Conservation (phyloP, 2,113 vertebrate species). For the Sterrhoptilus dennistouni region DNA sequence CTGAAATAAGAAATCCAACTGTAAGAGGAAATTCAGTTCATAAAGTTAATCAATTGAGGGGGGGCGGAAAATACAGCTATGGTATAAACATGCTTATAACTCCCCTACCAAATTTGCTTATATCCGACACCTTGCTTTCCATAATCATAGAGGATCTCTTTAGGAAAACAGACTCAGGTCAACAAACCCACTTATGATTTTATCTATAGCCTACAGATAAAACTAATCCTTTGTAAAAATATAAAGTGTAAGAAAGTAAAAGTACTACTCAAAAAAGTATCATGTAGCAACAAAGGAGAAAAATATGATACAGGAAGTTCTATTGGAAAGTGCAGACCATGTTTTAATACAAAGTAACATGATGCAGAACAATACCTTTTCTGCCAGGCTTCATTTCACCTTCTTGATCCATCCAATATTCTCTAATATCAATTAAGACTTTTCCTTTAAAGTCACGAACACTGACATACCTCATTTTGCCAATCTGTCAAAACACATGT, state of each 20-base stretch:
- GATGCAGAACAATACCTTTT: slow-evolving; percentile 82
- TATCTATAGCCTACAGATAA: background rate
- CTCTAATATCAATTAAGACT: slow-evolving; percentile 93
- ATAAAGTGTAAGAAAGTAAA: background rate
- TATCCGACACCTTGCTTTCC: background rate
- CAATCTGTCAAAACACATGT: slow-evolving; percentile 81
- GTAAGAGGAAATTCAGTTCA: background rate
- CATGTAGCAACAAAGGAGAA: background rate
- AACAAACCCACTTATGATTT: background rate
- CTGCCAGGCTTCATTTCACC: slow-evolving; percentile 98
- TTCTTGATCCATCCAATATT: slow-evolving; percentile 95
- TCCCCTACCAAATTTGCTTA: background rate
- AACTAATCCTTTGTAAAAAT: background rate
- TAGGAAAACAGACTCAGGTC: background rate
- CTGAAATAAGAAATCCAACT: background rate
- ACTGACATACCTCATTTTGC: slow-evolving; percentile 95
- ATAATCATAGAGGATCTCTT: background rate
- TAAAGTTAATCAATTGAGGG: background rate
- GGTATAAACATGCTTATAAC: background rate
- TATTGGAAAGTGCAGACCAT: background rate
- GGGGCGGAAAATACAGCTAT: accelerated
- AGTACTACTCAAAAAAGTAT: background rate
- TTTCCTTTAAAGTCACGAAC: slow-evolving; percentile 97
- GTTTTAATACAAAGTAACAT: background rate
- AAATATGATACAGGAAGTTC: background rate